Evolutionary conservation across 2,113 vertebrate species (phyloP).

Genomic region (Oriolus oriolus): DNA sequence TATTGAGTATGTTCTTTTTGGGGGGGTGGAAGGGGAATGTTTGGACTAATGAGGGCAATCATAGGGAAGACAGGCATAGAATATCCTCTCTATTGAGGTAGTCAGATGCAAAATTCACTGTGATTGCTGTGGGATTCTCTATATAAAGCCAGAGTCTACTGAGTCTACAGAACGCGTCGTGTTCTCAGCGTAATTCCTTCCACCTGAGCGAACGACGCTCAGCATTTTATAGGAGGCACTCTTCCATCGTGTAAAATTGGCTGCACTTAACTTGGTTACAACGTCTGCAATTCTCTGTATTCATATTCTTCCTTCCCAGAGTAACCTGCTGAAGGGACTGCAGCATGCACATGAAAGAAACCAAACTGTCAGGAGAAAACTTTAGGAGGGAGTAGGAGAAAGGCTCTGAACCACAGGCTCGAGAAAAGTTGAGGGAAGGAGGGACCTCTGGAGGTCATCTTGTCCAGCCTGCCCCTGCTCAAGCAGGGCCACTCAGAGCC

Average conservation of each 20-base stretch:
- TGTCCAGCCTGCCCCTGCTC: rapidly evolving
- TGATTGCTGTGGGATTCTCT: background rate
- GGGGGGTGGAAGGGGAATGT: background rate
- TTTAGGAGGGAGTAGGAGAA: background rate
- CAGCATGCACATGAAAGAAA: background rate
- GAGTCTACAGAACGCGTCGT: background rate
- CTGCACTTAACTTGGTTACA: background rate
- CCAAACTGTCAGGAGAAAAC: background rate
- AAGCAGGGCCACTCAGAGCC: background rate
- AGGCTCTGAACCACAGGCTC: background rate
- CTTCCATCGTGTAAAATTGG: background rate
- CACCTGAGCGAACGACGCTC: background rate
- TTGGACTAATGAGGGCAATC: background rate
- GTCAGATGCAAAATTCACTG: background rate
- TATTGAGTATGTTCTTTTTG: background rate
- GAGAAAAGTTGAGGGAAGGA: background rate
- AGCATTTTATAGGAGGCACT: background rate
- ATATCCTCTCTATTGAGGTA: background rate
- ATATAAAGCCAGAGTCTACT: background rate
- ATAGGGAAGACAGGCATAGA: background rate
- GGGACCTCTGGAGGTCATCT: background rate
- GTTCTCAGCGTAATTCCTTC: background rate
- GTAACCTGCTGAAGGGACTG: background rate
- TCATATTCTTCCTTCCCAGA: background rate
- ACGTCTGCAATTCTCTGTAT: background rate